Evolutionary conservation across 2,888 invertebrate species (phyloP).

Genomic region (Pandemis corylana): DNA sequence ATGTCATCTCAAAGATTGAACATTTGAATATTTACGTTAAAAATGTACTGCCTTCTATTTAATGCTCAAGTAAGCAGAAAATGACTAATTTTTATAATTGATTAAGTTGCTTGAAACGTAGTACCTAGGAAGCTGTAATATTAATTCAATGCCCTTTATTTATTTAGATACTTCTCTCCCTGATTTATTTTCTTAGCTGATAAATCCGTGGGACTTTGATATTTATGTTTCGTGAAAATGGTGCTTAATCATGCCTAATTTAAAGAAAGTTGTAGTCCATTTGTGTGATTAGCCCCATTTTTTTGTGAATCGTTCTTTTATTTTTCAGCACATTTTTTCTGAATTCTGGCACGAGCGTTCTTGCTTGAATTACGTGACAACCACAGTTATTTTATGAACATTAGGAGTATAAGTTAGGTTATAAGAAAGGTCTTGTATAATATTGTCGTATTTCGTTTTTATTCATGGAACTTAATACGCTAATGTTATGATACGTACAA

Average conservation of each 20-base stretch:
- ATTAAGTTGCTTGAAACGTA: background rate
- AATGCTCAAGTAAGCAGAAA: constrained; percentile 3
- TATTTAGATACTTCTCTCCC: background rate
- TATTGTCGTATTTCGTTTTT: constrained; percentile 63
- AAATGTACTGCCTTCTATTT: background rate
- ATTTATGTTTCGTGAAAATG: constrained; percentile 38
- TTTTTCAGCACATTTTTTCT: constrained; percentile 32
- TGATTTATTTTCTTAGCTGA: background rate
- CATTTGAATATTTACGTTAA: constrained; percentile 26
- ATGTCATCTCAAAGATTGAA: background rate
- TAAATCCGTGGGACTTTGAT: constrained; percentile 3
- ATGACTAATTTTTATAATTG: background rate
- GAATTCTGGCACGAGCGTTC: constrained; percentile 28
- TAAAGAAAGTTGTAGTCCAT: constrained; percentile 41
- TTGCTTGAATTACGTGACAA: constrained; percentile 13
- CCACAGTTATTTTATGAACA: constrained; percentile 8
- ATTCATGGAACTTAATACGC: constrained; percentile 56
- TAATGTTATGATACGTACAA: constrained; percentile 54
- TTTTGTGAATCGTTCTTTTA: constrained; percentile 30
- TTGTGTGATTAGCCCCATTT: constrained; percentile 41
- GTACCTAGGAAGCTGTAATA: background rate
- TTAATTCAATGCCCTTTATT: background rate
- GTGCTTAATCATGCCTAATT: constrained; percentile 40
- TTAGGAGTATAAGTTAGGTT: constrained; percentile 30
- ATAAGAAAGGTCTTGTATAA: constrained; percentile 45